Evolutionary conservation across 2,888 invertebrate species (phyloP).

Genomic region (Cordilura impudica): DNA sequence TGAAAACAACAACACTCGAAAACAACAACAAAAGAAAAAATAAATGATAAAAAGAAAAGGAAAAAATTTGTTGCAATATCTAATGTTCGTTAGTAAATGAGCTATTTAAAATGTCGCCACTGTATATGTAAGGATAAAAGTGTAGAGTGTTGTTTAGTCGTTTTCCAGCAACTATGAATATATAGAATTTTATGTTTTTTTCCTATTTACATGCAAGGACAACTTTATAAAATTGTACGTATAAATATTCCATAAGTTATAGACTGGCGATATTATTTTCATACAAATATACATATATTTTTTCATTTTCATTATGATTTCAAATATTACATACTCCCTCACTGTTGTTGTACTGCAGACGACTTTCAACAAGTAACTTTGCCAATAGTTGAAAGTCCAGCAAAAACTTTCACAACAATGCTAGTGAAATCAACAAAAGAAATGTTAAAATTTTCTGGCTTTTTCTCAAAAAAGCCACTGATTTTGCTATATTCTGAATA

Average conservation of each 20-base stretch:
- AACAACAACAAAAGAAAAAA: no score
- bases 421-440: no score
- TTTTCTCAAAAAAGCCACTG: no score
- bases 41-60: background rate
- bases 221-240: conserved; percentile 25
- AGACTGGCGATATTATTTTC: conserved; percentile 14
- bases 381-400: background rate
- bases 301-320: background rate
- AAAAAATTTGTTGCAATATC: background rate
- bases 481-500: no score
- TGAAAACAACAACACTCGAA: background rate
- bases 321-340: background rate
- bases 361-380: conserved; percentile 41
- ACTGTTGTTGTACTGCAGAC: conserved; percentile 4
- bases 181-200: no score
- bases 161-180: no score
- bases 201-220: conserved; percentile 35
- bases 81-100: no score
- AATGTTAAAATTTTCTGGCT: no score
- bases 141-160: no score
- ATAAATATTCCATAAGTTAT: conserved; percentile 16
- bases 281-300: background rate
- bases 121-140: no score
- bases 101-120: no score
- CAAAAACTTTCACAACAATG: background rate